phyloP scores from a whole-genome alignment of 2,797 vertebrate genomes.

The Xyrichtys novacula region DNA sequence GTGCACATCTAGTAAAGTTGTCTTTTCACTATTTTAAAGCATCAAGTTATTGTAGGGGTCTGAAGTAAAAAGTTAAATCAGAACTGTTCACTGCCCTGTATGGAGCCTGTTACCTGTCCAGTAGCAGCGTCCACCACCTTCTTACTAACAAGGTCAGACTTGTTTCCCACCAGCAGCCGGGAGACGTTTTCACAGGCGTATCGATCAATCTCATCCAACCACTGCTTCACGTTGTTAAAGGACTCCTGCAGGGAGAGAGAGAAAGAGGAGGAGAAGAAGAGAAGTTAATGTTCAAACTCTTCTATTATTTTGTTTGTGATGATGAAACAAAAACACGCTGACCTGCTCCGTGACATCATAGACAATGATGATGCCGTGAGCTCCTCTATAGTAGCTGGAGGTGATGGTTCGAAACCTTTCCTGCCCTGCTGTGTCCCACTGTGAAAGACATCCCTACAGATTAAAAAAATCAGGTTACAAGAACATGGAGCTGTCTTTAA shows the following conservation, averaged over 20 bases:
- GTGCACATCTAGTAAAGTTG: too few species aligned
- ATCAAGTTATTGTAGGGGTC: too few species aligned
- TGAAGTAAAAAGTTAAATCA: too few species aligned
- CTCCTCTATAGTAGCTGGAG: slow-evolving; percentile 98
- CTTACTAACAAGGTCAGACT: slow-evolving; percentile 84
- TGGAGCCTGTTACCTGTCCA: slow-evolving; percentile 77
- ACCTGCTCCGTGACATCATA: slow-evolving; percentile 98
- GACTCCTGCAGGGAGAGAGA: slow-evolving; percentile 75
- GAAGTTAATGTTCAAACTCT: slow-evolving; percentile 9
- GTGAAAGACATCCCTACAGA: not conserved
- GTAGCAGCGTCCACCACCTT: slow-evolving; percentile 85
- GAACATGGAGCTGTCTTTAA: not conserved
- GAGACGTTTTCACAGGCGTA: slow-evolving; percentile 87
- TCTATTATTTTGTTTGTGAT: not conserved
- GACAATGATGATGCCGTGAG: slow-evolving; percentile 97
- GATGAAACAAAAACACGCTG: slow-evolving; percentile 1
- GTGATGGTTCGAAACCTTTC: slow-evolving; percentile 89
- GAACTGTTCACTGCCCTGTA: not conserved
- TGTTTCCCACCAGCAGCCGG: slow-evolving; percentile 87
- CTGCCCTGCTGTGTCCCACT: slow-evolving; percentile 88
- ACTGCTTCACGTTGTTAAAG: slow-evolving; percentile 86
- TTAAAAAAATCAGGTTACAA: too few species aligned
- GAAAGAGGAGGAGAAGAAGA: rapidly evolving
- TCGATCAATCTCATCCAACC: slow-evolving; percentile 86
- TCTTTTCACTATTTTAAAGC: not conserved